Percentiles rank a stretch among this genome's conserved stretches.
phyloP scores from a whole-genome alignment of 2,888 invertebrate genomes.

The Calliphora vomitoria region DNA sequence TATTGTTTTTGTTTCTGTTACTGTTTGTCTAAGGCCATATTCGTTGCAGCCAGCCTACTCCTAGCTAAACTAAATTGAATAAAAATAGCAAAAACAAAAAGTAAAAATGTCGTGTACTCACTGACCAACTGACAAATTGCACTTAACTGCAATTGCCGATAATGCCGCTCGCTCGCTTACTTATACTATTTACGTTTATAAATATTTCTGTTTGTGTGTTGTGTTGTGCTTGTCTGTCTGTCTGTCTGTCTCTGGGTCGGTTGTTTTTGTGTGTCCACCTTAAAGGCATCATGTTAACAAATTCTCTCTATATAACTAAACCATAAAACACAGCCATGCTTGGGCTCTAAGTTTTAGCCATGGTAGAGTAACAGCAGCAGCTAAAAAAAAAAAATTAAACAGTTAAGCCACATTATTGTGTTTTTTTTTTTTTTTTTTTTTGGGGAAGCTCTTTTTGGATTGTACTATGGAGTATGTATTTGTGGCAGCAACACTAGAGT shows the following conservation, averaged over 20 bases:
- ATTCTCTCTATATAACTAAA: conserved; percentile 74
- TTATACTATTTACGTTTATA: conserved; percentile 47
- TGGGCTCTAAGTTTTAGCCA: conserved; percentile 52
- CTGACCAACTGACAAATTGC: conserved; percentile 76
- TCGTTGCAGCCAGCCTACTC: conserved; percentile 56
- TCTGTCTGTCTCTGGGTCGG: conserved; percentile 12
- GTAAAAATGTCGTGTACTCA: conserved; percentile 72
- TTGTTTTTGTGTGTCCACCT: conserved; percentile 67
- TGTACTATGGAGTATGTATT: conserved; percentile 41
- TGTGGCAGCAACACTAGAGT: conserved; percentile 35
- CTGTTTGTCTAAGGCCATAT: conserved; percentile 55
- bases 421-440: conserved; percentile 50
- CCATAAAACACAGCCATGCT: conserved; percentile 66
- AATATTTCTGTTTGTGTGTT: conserved; percentile 26
- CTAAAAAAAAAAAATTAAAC: conserved; percentile 53
- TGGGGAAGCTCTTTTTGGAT: conserved; percentile 45
- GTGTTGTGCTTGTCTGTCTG: conserved; percentile 14
- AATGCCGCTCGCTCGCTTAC: conserved; percentile 74
- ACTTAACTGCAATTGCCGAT: conserved; percentile 75
- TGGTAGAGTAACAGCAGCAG: conserved; percentile 49
- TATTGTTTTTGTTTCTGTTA: conserved; percentile 22
- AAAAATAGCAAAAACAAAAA: conserved; percentile 26
- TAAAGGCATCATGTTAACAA: conserved; percentile 69
- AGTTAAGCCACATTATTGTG: conserved; percentile 55
- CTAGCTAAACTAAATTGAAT: conserved; percentile 51